Percentiles rank a stretch among this genome's conserved stretches.
These are phyloP conservation scores for Cryptoprocta ferox DNA, from an alignment of 2,797 vertebrate species.

Conservation along the genomic window DNA sequence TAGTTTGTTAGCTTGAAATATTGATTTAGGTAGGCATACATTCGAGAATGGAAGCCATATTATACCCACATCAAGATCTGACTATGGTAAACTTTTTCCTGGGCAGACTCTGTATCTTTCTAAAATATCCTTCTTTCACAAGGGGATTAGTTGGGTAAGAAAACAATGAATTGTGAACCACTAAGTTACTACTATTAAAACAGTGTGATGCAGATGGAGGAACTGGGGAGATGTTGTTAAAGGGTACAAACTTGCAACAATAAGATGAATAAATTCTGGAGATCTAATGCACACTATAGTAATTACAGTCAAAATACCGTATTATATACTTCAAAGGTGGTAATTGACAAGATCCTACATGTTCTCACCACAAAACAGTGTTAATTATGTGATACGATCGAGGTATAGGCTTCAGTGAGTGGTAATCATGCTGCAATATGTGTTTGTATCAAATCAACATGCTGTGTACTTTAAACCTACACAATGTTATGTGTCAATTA, in stretches of 20 bases:
- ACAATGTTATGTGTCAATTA: background rate
- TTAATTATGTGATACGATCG: background rate
- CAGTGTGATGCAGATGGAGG: background rate
- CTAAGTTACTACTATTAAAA: background rate
- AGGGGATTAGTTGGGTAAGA: background rate
- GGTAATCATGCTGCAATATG: background rate
- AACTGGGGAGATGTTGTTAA: background rate
- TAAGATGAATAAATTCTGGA: background rate
- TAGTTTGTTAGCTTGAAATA: background rate
- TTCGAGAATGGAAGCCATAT: background rate
- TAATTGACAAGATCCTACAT: background rate
- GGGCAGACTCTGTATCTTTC: background rate
- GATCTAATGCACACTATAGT: background rate
- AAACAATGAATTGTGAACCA: constrained; percentile 10
- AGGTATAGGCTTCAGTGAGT: background rate
- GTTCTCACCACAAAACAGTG: background rate
- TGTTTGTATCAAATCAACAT: background rate
- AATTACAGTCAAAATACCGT: background rate
- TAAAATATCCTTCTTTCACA: constrained; percentile 28
- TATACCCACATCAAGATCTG: background rate
- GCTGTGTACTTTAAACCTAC: background rate
- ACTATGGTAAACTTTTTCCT: background rate
- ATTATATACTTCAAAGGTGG: background rate
- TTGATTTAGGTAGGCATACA: background rate
- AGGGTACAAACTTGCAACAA: background rate